Percentiles rank a stretch among this genome's conserved stretches.
Conservation (phyloP, 2,113 vertebrate species). For the Pelobates fuscus region DNA sequence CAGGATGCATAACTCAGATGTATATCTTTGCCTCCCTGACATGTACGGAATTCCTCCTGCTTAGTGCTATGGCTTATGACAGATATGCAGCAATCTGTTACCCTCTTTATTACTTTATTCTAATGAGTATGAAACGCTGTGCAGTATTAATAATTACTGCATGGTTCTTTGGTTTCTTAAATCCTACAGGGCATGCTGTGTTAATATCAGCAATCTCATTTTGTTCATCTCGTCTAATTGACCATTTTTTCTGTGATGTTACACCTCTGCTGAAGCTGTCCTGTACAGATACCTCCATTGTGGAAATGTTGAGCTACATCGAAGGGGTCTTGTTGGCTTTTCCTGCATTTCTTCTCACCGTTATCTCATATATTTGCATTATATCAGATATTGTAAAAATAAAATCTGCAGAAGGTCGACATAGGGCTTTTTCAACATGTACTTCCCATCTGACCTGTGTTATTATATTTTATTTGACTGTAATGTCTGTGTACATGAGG, state of each 20-base stretch:
- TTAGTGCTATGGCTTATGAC: conserved; percentile 38
- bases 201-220: neutral
- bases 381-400: neutral
- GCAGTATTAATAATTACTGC: neutral
- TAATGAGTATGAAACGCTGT: conserved; percentile 6
- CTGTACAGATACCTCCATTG: neutral
- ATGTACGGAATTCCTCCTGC: neutral
- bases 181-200: neutral
- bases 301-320: neutral
- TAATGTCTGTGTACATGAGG: conserved; percentile 6
- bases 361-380: conserved; percentile 18
- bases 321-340: neutral
- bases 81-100: conserved; percentile 56
- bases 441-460: neutral
- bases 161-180: neutral
- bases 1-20: neutral
- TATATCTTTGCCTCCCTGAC: neutral
- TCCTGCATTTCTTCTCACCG: neutral
- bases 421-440: conserved; percentile 15
- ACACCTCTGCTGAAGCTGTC: neutral
- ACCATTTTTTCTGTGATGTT: conserved; percentile 34
- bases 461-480: neutral
- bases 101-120: conserved; percentile 35
- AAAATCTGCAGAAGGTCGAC: neutral
- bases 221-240: neutral